Evolutionary conservation across 1,140 invertebrate genomes (phyloP), one percentile per base, ranked within the genome.

Genomic region (Hypothenemus hampei): DNA sequence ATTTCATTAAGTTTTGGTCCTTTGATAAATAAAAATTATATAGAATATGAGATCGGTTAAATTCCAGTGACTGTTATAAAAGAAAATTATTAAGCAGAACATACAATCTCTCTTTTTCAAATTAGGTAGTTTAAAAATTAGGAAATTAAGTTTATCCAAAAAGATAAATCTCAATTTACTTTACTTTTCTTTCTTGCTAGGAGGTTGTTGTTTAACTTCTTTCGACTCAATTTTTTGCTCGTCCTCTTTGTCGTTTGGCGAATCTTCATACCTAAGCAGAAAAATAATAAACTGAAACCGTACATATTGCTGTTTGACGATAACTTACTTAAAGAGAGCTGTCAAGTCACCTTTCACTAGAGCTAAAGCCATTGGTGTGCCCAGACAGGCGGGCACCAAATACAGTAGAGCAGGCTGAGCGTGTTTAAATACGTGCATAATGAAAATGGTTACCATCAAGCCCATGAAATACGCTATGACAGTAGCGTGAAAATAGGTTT

Each of bases 401-500:
- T 99, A 99, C 23, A 99, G 73, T 19, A 99, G 76, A 52, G 97
- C 97, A 1, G 97, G 97, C 79, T 99, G 91, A n/a, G 95, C 95
- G 76, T 98, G 94, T 72, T 97, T 95, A 75, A 96, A 99, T 41
- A 95, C 79, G 75, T 98, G 94, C 94, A 99, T 98, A 35, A 99
- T 90, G 55, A 94, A 80, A 69, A 99, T 97, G 0, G 97, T 99
- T 2, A 87, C 80, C 61, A 97, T 72, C 37, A 99, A 75, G 7
- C 97, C 97, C 60, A 93, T 71, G 61, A 98, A 86, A 73, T 99
- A 99, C 1, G 97, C 96, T 39, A 85, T 72, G 69, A 98, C 91
- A 24, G 93, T 91, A n/a, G 89, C 80, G 67, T 93, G 88, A 75
- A 98, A 99, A 71, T 99, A 99, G 2, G 86, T 83, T 65, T 92